These are phyloP conservation scores for Hanleya hanleyi DNA, from an alignment of 2,888 invertebrate genomes.

Conservation along the genomic window DNA sequence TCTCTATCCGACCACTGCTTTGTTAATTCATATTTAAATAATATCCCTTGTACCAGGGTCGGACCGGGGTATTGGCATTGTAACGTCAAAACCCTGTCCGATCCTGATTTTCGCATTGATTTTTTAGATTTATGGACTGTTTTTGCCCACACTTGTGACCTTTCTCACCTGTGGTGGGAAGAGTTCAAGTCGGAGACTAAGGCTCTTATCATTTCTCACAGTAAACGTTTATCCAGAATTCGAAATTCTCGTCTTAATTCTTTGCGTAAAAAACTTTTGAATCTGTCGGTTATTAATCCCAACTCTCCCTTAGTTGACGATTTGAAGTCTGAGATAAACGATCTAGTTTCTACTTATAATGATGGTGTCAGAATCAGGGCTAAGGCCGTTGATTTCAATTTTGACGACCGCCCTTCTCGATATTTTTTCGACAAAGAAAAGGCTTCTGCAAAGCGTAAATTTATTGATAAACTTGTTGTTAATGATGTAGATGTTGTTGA, in stretches of 20 bases:
- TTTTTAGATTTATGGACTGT: slow-evolving; percentile 4
- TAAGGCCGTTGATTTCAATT: neutral
- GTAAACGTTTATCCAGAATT: neutral
- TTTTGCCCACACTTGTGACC: neutral
- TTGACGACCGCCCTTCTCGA: neutral
- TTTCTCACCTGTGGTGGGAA: neutral
- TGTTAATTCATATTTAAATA: neutral
- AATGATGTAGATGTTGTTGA: neutral
- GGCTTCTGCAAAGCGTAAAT: neutral
- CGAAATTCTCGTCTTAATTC: neutral
- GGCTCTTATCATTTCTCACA: neutral
- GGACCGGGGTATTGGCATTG: slow-evolving; percentile 1
- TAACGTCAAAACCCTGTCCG: neutral
- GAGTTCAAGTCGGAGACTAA: neutral
- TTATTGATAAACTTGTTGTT: neutral
- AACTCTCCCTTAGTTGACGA: neutral
- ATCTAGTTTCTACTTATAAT: neutral
- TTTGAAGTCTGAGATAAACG: slow-evolving; percentile 1
- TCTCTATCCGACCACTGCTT: neutral
- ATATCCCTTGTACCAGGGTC: neutral
- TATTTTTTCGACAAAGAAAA: neutral
- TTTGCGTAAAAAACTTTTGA: neutral
- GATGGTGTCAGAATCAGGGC: neutral
- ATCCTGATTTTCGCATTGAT: neutral
- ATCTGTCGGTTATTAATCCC: neutral